Conservation (phyloP, 2,888 invertebrate genomes). For the Eristalis tenax region DNA sequence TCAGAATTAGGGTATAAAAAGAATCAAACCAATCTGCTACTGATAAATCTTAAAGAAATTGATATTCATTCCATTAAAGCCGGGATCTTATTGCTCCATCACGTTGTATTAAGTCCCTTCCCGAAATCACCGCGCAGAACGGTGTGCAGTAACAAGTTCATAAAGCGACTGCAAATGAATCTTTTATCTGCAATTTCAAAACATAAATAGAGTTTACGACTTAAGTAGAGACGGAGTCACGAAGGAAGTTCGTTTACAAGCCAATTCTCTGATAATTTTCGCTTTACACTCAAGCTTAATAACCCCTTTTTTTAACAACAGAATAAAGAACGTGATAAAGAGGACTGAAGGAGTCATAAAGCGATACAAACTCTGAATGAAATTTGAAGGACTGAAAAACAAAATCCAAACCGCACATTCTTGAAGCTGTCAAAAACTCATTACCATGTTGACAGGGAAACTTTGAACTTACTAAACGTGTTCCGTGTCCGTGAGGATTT, state of each 20-base stretch:
- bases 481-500: not conserved
- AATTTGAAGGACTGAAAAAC: not conserved
- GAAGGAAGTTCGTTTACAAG: not conserved
- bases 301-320: not conserved
- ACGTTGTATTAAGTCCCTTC: not conserved
- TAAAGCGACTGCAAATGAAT: not conserved
- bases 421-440: not conserved
- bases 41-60: not conserved
- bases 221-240: not conserved
- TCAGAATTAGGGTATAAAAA: not conserved
- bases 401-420: slow-evolving; percentile 1
- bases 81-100: not conserved
- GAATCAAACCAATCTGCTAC: not conserved
- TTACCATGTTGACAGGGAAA: not conserved
- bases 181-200: not conserved
- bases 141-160: not conserved
- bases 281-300: not conserved
- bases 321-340: slow-evolving; percentile 1
- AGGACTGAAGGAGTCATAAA: not conserved
- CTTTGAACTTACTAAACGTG: not conserved
- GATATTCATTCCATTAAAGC: not conserved
- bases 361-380: not conserved
- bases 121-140: not conserved
- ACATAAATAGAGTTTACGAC: not conserved
- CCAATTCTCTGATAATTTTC: not conserved